Evolutionary conservation across 2,888 invertebrate species (phyloP), one percentile per base, ranked within the genome.

Genomic region (Bedellia somnulentella): DNA sequence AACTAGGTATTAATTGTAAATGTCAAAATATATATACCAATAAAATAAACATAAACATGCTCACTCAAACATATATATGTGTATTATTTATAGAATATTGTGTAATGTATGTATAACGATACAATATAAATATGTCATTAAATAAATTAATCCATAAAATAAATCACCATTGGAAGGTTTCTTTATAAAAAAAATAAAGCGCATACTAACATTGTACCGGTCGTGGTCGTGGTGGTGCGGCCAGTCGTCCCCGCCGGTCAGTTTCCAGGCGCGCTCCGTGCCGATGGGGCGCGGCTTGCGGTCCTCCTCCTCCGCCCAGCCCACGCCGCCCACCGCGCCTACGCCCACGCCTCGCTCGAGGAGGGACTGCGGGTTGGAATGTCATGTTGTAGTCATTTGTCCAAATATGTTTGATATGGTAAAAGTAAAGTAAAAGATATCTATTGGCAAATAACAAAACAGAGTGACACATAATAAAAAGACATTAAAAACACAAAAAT

Each of bases 231-330:
- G 5, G 13, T 29, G 22, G 45, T 37, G 50, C 15, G 15, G 71
- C 67, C 66, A 66, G 52, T 66, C 67, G 39, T 70, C 70, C 42
- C 52, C 51, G 39, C 54, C 61, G 41, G 56, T 66, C 36, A 71
- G 80, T 54, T 86, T 86, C 80, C 86, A 83, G 21, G 85, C 83
- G 45, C 91, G 80, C 66, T 90, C 91, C 1, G 89, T 90, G 40
- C 91, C 91, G 54, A 91, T 91, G 29, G 91, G 90, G 3, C 86
- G 76, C 26, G 86, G 83, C 60, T 86, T 83, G 46, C 71, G 66
- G 37, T 71, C 73, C 46, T 68, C 73, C 46, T 66, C 70, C 42
- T 71, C 70, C 36, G 57, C 66, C 59, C 67, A 60, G 8, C 51
- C 45, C 25, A 39, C 44, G 31, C 40, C 40, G 18, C 18, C 18